Evolutionary conservation across 1,140 invertebrate genomes (phyloP), one percentile per base, ranked within the genome.

Genomic region (Pinna nobilis): DNA sequence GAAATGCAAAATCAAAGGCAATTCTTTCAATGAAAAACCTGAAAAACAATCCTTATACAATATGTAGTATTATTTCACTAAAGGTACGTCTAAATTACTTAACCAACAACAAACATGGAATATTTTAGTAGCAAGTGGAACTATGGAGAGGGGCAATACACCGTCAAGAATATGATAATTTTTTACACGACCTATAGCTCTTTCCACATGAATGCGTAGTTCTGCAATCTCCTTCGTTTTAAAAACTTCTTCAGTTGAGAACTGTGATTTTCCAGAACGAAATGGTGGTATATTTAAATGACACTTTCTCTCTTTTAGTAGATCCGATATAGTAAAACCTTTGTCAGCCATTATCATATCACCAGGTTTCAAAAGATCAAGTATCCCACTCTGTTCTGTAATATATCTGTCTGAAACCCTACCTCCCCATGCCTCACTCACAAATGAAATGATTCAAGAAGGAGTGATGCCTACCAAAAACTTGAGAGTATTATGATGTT

Each of bases 391-490:
- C 15, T 72, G 18, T 0, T 23, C 23, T 11, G 61, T 73, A 9
- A 73, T 18, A 35, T 59, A 20, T 2, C 55, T 7, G n/a, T 73
- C 70, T 9, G 63, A 67, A 23, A 50, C 53, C 30, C 44, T 32
- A 0, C 70, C 61, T 35, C 61, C 60, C 70, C 60, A 66, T 3
- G 4, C 51, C n/a, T 65, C 63, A 13, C 53, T 66, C 15, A 73
- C 63, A 73, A 73, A 73, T 25, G 70, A 59, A 18, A 73, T 73
- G 20, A 73, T 57, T 4, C 70, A 63, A 6, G 63, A 39, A n/a
- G 70, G 70, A 20, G 50, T 72, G n/a, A 66, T 72, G 11, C 70
- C 70, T 3, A 72, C 61, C 11, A 72, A 44, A 59, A 73, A 73
- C 25, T 67, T 73, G 18, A 60, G 5, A 39, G 70, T 73, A 35